A percentile compares a stretch with the other conserved stretches of the same genome.
These are phyloP conservation scores for Muscicapa comitata DNA, from an alignment of 2,797 vertebrate genomes.

Conservation along the genomic window DNA sequence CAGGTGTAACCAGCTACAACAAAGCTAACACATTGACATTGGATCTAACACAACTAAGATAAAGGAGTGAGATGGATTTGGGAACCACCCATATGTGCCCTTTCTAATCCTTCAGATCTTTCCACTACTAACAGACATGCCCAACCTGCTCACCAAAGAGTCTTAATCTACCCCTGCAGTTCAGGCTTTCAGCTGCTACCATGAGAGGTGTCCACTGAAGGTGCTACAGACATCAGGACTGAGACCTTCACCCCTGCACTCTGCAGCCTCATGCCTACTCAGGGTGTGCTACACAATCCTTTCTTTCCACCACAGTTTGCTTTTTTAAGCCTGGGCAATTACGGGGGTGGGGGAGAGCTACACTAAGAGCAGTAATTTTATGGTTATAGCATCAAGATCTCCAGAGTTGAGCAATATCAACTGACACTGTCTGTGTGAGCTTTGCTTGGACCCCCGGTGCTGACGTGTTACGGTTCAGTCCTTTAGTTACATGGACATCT, in stretches of 20 bases:
- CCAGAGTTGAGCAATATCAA: not conserved
- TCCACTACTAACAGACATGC: not conserved
- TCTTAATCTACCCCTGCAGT: not conserved
- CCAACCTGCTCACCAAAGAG: not conserved
- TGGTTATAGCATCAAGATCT: not conserved
- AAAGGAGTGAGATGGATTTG: not conserved
- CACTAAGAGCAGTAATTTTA: not conserved
- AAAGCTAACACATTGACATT: not conserved
- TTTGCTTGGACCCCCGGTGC: not conserved
- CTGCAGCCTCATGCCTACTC: not conserved
- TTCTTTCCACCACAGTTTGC: not conserved
- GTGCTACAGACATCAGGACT: not conserved
- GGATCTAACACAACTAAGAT: not conserved
- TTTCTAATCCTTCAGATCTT: not conserved
- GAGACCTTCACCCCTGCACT: not conserved
- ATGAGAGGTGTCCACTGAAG: not conserved
- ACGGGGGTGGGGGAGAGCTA: not conserved
- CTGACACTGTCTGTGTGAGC: not conserved
- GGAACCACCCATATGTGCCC: not conserved
- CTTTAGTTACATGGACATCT: not conserved
- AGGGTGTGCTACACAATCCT: not conserved
- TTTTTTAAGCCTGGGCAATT: not conserved
- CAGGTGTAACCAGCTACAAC: not conserved
- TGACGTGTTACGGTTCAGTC: fast-evolving
- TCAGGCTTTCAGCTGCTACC: not conserved